Conservation (phyloP, 1,140 invertebrate species). For the Drosophila pseudoananassae region DNA sequence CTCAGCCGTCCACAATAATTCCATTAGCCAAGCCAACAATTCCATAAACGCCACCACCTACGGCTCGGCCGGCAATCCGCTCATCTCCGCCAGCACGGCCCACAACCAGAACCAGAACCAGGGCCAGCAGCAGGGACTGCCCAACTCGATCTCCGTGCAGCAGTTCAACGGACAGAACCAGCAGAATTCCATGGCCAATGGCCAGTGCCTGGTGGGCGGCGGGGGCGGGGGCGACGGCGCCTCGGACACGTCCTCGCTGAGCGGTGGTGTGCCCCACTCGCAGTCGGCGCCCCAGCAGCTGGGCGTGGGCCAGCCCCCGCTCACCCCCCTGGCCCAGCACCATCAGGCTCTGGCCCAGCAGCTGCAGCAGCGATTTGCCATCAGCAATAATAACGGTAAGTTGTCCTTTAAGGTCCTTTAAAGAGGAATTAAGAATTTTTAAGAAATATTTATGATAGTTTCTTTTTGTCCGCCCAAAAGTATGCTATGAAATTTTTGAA, state of each 20-base stretch:
- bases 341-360: conserved; percentile 84
- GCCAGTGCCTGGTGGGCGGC: conserved; percentile 33
- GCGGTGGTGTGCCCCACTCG: conserved; percentile 78
- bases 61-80: conserved; percentile 62
- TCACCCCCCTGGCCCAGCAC: conserved; percentile 80
- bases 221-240: conserved; percentile 82
- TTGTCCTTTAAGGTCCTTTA: not conserved
- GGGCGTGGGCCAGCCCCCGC: conserved; percentile 72
- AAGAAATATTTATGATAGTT: not conserved
- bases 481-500: conserved; percentile 2
- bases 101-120: not conserved
- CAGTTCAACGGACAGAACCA: conserved; percentile 75
- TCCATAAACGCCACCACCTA: conserved; percentile 78
- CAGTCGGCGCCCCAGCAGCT: conserved; percentile 79
- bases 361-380: conserved; percentile 83
- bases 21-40: conserved; percentile 80
- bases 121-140: conserved; percentile 56
- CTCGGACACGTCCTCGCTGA: conserved; percentile 83
- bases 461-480: not conserved
- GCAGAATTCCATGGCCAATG: conserved; percentile 74
- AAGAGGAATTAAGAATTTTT: conserved; percentile 1
- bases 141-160: conserved; percentile 83
- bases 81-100: conserved; percentile 37
- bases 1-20: conserved; percentile 83
- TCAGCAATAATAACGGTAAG: conserved; percentile 84